phyloP scores from a whole-genome alignment of 2,888 invertebrate species.

The Clivina fossor region DNA sequence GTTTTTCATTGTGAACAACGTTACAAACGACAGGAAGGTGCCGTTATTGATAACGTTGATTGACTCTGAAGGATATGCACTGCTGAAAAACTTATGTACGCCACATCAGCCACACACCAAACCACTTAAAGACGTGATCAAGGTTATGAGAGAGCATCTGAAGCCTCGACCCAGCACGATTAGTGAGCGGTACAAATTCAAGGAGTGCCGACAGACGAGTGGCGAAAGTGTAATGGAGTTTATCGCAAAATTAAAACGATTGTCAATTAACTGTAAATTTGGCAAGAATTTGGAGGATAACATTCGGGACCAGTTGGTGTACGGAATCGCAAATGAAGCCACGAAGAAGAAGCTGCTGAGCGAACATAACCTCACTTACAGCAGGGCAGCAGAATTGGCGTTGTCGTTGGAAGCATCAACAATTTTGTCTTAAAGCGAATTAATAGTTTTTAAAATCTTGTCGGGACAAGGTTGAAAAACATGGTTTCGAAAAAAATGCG shows the following conservation, averaged over 20 bases:
- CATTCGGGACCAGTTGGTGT: constrained; percentile 1
- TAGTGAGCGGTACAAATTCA: constrained; percentile 36
- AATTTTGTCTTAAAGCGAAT: no score
- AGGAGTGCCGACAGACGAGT: constrained; percentile 34
- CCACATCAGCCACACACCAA: constrained; percentile 26
- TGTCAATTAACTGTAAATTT: constrained; percentile 33
- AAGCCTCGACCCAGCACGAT: constrained; percentile 36
- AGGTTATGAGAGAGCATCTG: constrained; percentile 35
- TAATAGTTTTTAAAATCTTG: no score
- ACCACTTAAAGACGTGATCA: constrained; percentile 21
- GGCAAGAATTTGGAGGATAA: constrained; percentile 7
- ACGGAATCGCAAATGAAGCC: not conserved
- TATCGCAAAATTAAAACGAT: constrained; percentile 30
- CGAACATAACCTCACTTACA: not conserved
- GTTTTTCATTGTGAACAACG: constrained; percentile 10
- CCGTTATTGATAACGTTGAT: constrained; percentile 2
- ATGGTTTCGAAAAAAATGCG: no score
- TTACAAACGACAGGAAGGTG: not conserved
- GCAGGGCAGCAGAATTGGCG: not conserved
- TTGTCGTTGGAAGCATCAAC: constrained; percentile 4
- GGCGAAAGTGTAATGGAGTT: constrained; percentile 26
- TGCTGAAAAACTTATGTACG: constrained; percentile 30
- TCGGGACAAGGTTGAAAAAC: no score
- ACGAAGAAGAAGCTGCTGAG: constrained; percentile 5
- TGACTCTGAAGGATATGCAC: constrained; percentile 1